Evolutionary conservation across 2,113 vertebrate species (phyloP).

Genomic region (Alethe castanea): DNA sequence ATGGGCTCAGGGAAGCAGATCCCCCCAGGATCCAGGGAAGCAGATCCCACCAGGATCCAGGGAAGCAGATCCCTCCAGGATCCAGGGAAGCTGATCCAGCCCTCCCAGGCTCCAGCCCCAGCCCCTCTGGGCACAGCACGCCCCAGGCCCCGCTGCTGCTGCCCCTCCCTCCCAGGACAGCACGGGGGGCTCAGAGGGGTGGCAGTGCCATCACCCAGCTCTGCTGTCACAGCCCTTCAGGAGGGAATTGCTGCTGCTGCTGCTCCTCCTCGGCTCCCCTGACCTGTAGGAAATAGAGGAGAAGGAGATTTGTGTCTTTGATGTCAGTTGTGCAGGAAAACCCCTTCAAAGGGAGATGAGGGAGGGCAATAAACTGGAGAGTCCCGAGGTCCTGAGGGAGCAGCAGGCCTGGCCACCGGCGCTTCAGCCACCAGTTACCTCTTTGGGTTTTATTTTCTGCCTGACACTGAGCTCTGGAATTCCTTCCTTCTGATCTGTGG

Average conservation of each 20-base stretch:
- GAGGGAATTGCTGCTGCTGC: neutral
- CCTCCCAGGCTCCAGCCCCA: no score
- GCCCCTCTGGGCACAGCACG: no score
- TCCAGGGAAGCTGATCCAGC: no score
- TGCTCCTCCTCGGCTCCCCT: neutral
- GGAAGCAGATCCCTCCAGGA: no score
- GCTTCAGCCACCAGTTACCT: neutral
- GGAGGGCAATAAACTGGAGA: neutral
- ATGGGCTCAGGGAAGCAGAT: no score
- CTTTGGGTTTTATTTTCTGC: neutral
- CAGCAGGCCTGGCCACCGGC: neutral
- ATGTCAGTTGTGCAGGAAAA: accelerated
- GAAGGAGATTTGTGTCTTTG: neutral
- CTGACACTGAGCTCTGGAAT: neutral
- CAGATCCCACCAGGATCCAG: no score
- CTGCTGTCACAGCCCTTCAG: neutral
- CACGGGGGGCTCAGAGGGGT: neutral
- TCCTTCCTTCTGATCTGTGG: neutral
- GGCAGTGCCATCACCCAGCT: neutral
- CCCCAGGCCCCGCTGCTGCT: no score
- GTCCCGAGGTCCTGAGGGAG: neutral
- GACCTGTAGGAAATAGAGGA: neutral
- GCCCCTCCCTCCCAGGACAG: no score
- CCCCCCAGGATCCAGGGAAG: no score
- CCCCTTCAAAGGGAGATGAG: neutral